These are phyloP conservation scores for Diplosoma virens DNA, from an alignment of 23 tunicate species.

Conservation along the genomic window DNA sequence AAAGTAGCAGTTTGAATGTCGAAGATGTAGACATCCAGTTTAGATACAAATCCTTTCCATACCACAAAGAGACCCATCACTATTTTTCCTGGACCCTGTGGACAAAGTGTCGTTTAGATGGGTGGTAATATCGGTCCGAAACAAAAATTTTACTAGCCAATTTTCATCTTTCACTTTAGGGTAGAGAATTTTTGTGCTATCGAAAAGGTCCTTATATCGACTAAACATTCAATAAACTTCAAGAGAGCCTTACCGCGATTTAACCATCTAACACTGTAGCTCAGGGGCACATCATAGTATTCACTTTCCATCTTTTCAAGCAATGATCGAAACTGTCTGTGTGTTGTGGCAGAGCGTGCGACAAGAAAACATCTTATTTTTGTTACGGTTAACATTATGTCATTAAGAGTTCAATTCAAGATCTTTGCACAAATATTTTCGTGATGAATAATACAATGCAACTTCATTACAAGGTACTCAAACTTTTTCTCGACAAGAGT, in stretches of 20 bases:
- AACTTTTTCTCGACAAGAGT: too few species aligned
- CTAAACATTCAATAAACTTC: slow-evolving; percentile 36
- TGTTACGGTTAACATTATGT: slow-evolving; percentile 12
- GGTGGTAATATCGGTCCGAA: slow-evolving; percentile 38
- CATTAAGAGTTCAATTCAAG: slow-evolving; percentile 7
- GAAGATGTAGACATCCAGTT: slow-evolving; percentile 33
- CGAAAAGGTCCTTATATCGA: slow-evolving; percentile 35
- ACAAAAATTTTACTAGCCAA: slow-evolving; percentile 37
- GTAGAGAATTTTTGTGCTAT: slow-evolving; percentile 14
- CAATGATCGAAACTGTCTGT: too few species aligned
- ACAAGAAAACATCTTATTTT: background rate
- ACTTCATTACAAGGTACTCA: too few species aligned
- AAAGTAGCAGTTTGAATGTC: slow-evolving; percentile 46
- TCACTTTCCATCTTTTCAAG: slow-evolving; percentile 22
- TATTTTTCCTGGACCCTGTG: slow-evolving; percentile 32
- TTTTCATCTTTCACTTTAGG: slow-evolving; percentile 37
- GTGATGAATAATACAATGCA: too few species aligned
- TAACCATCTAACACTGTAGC: slow-evolving; percentile 27
- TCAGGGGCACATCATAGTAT: slow-evolving; percentile 38
- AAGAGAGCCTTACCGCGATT: slow-evolving; percentile 37
- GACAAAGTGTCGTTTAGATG: slow-evolving; percentile 40
- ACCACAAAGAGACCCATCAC: slow-evolving; percentile 33
- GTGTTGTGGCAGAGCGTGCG: too few species aligned
- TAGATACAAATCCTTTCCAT: slow-evolving; percentile 44
- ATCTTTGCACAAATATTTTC: slow-evolving; percentile 21